Evolutionary conservation across 2,888 invertebrate genomes (phyloP), one percentile per base, ranked within the genome.

Genomic region (Stenodema calcarata): DNA sequence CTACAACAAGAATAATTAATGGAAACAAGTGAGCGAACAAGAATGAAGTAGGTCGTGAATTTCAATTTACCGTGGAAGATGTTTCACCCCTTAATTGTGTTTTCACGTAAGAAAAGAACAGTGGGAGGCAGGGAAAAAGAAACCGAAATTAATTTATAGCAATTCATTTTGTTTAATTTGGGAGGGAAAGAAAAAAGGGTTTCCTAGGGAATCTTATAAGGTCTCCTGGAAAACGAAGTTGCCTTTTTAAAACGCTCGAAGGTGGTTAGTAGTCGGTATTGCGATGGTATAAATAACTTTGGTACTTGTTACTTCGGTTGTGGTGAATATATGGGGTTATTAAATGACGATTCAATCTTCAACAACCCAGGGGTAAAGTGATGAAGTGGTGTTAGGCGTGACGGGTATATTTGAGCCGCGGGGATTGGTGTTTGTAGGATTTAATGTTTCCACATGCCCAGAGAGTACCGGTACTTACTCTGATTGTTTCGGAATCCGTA

Each of bases 101-200:
- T 84, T 84, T 84, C 84, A 73, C 73, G 84, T 84, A 73, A 84
- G 73, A 73, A 30, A 47, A 84, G 69, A 30, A 27, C 70, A 41
- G 42, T 44, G 27, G 82, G 82, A 41, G 70, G 82, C 28, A n/a
- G 81, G 75, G 73, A 41, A 41, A 73, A 44, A 73, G 62, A 73
- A 80, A 81, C 82, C 79, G 28, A 86, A 87, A 87, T 87, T 87
- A 87, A 87, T 87, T 87, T 87, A 87, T 87, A 76, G 86, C 87
- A 86, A 86, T 87, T 87, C 87, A 87, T 87, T 86, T 87, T 84
- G 81, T 87, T 87, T 86, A 86, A 81, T 62, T 86, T 80, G 50
- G 42, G 70, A 75, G 73, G 27, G 79, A 86, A 28, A 35, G 69
- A 30, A 79, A 69, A 79, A 69, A n/a, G 86, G 76, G 30, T 42